Conservation (phyloP, 1,140 invertebrate genomes). For the Metaphire vulgaris region DNA sequence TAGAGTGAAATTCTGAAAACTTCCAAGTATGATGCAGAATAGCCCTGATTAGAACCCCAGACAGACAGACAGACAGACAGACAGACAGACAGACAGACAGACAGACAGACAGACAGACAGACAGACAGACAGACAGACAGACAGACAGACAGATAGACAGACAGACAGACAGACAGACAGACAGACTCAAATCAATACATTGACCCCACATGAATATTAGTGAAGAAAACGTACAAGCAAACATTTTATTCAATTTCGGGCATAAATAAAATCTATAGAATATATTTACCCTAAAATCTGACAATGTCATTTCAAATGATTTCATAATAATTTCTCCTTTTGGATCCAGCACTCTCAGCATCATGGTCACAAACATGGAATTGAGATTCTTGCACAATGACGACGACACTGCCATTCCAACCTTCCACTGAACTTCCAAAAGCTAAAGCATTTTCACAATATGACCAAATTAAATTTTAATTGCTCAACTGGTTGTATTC, state of each 20-base stretch:
- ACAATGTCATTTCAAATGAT: background rate
- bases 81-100: slow-evolving; percentile 1
- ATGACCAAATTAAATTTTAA: background rate
- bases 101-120: background rate
- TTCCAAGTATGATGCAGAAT: too few species aligned
- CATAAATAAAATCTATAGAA: too few species aligned
- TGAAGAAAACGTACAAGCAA: too few species aligned
- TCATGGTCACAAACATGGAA: background rate
- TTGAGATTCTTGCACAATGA: background rate
- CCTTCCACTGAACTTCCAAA: background rate
- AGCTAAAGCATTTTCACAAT: background rate
- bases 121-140: slow-evolving; percentile 1
- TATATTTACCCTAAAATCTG: background rate
- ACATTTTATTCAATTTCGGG: too few species aligned
- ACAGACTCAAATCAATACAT: background rate
- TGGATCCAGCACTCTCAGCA: background rate
- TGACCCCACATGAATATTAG: too few species aligned
- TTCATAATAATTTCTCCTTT: background rate
- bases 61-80: slow-evolving; percentile 1
- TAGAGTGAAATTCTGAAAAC: too few species aligned
- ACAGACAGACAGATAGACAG: background rate
- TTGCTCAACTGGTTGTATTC: background rate
- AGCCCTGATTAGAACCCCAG: too few species aligned
- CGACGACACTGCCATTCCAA: background rate
- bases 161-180: slow-evolving; percentile 1